These are phyloP conservation scores for Thymallus thymallus DNA, from an alignment of 2,113 vertebrate genomes.

Conservation along the genomic window DNA sequence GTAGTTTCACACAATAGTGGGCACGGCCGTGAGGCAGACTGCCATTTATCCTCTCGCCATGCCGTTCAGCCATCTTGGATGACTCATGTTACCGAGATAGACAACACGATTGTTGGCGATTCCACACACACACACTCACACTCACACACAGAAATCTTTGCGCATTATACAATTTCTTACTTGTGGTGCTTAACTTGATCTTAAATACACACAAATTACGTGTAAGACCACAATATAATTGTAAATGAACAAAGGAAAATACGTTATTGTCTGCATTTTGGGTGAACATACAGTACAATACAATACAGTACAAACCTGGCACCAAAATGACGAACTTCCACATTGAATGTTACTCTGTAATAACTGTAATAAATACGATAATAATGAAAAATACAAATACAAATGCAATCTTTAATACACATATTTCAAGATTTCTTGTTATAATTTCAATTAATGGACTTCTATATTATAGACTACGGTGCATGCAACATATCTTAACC, in stretches of 20 bases:
- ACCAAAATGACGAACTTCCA: no score
- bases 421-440: no score
- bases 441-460: no score
- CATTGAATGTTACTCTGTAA: no score
- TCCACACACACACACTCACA: background rate
- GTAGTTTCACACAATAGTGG: slow-evolving; percentile 19
- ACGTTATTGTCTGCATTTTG: background rate
- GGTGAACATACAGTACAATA: no score
- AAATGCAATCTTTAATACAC: no score
- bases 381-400: no score
- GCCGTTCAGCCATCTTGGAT: slow-evolving; percentile 39
- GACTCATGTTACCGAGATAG: background rate
- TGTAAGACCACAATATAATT: background rate
- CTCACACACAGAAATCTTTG: background rate
- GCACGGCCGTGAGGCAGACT: background rate
- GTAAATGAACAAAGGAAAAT: background rate
- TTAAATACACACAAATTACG: background rate
- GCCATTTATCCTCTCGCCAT: slow-evolving; percentile 7
- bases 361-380: no score
- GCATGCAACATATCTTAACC: no score
- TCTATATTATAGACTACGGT: no score
- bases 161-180: background rate
- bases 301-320: no score
- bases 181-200: background rate
- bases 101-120: background rate